A percentile compares a stretch with the other conserved stretches of the same genome.
Conservation (phyloP, 2,888 invertebrate species). For the Acanthoscelides obtectus region DNA sequence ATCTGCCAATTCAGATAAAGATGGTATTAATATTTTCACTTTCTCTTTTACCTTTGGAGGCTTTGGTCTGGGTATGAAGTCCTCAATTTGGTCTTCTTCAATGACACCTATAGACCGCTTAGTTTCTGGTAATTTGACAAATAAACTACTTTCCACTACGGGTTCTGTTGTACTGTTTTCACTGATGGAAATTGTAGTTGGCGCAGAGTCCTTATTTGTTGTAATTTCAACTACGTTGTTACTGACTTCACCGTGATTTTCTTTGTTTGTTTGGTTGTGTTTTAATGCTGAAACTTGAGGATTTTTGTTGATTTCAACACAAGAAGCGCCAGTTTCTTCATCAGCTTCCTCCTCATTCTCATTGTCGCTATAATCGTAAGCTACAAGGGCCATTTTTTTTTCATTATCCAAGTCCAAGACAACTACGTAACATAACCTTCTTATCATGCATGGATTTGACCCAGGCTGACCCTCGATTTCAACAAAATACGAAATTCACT, state of each 20-base stretch:
- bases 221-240: neutral
- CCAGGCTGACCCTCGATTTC: neutral
- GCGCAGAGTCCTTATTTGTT: neutral
- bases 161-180: neutral
- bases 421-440: neutral
- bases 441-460: neutral
- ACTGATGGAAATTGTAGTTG: neutral
- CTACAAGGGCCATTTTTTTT: conserved; percentile 35
- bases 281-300: neutral
- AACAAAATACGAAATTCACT: neutral
- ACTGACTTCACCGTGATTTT: neutral
- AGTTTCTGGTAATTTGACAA: conserved; percentile 31
- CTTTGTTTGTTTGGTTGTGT: neutral
- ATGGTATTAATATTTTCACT: conserved; percentile 36
- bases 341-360: conserved; percentile 28
- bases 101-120: conserved; percentile 19
- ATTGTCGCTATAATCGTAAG: conserved; percentile 35
- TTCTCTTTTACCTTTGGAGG: conserved; percentile 29
- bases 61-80: conserved; percentile 36
- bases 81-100: conserved; percentile 34
- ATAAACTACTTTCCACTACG: conserved; percentile 14
- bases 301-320: conserved; percentile 8
- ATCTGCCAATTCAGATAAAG: conserved; percentile 32
- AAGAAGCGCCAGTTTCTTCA: conserved; percentile 13
- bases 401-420: too few relatives aligned